phyloP scores from a whole-genome alignment of 2,113 vertebrate species.

The Puffinus mauretanicus region DNA sequence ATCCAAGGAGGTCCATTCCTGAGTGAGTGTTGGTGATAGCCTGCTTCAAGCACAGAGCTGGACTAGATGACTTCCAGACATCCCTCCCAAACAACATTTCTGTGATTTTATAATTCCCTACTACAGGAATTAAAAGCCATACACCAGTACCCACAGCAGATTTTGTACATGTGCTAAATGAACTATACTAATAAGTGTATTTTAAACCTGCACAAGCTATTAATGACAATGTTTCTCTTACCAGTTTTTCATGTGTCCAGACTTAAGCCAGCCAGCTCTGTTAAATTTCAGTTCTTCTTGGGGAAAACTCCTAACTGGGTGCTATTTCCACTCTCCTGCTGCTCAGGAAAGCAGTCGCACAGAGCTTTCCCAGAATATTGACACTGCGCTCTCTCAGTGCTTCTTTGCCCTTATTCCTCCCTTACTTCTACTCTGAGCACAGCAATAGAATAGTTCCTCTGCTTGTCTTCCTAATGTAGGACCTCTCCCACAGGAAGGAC shows the following conservation, averaged over 20 bases:
- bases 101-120: not conserved
- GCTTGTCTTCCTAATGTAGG: not conserved
- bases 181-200: not conserved
- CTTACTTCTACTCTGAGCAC: not conserved
- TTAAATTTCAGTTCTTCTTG: not conserved
- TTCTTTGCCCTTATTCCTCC: not conserved
- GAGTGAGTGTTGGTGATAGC: not conserved
- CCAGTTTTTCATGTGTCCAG: not conserved
- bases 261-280: not conserved
- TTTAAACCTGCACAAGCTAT: not conserved
- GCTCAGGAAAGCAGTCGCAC: not conserved
- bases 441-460: not conserved
- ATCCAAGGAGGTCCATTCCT: not conserved
- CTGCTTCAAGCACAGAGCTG: not conserved
- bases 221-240: not conserved
- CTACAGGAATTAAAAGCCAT: not conserved
- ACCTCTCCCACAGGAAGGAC: not conserved
- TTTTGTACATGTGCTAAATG: not conserved
- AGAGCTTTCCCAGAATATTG: not conserved
- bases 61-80: not conserved
- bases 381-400: not conserved
- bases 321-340: not conserved
- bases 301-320: not conserved
- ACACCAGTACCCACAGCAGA: not conserved
- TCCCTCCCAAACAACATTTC: not conserved